phyloP scores from a whole-genome alignment of 2,113 vertebrate species.

The Anseranas semipalmata region DNA sequence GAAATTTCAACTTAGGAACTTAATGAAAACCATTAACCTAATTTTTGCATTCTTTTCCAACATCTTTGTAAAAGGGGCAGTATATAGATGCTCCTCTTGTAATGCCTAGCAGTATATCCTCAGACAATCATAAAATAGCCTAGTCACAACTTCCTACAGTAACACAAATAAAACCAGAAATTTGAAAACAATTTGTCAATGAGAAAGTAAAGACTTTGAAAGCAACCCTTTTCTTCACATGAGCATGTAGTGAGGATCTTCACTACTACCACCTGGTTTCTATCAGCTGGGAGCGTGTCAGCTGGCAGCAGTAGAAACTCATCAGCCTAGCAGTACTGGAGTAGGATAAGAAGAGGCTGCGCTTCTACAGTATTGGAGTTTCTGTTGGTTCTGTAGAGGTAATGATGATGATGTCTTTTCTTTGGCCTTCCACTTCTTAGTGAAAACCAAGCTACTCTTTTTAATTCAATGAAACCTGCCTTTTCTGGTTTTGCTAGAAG shows the following conservation, averaged over 20 bases:
- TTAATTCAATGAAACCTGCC: fast-evolving
- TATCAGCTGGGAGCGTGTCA: neutral
- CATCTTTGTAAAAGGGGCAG: neutral
- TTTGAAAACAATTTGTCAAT: neutral
- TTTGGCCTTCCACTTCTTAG: fast-evolving
- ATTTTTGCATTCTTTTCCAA: neutral
- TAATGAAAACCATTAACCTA: neutral
- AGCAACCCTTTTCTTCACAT: neutral
- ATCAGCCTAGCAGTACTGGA: fast-evolving
- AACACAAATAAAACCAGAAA: neutral
- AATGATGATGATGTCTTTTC: fast-evolving
- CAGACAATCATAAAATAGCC: neutral
- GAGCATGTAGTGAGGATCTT: too few relatives aligned
- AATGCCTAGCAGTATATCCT: neutral
- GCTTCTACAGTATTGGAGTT: fast-evolving
- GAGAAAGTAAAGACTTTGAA: neutral
- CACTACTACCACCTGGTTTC: neutral
- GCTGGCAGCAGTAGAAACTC: neutral
- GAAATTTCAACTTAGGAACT: neutral
- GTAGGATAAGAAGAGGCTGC: neutral
- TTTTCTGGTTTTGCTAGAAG: neutral
- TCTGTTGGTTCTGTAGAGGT: neutral
- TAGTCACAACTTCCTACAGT: neutral
- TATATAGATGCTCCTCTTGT: neutral
- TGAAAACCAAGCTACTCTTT: fast-evolving